Evolutionary conservation across 2,888 invertebrate species (phyloP).

Genomic region (Rhagium mordax): DNA sequence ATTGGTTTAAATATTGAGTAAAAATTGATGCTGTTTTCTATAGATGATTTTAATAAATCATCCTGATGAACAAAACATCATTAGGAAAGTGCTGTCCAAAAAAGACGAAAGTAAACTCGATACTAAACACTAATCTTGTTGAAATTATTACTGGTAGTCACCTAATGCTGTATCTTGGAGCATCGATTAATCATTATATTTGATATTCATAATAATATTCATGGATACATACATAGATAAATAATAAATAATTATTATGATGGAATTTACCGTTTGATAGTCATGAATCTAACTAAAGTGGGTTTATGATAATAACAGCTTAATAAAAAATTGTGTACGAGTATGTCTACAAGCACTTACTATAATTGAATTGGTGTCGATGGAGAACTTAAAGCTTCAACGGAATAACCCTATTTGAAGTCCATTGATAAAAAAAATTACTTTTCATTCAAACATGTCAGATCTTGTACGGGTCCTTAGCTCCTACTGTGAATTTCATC

Average conservation of each 20-base stretch:
- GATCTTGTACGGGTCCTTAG: too few species aligned
- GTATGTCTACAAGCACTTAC: not conserved
- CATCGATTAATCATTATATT: conserved; percentile 11
- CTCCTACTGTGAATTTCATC: too few species aligned
- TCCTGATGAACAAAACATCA: not conserved
- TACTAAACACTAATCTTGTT: not conserved
- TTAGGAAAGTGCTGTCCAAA: not conserved
- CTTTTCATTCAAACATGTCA: too few species aligned
- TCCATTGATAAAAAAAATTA: too few species aligned
- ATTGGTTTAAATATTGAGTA: too few species aligned
- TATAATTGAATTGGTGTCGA: not conserved
- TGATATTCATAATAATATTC: not conserved
- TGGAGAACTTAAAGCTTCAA: too few species aligned
- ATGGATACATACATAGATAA: not conserved
- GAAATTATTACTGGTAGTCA: not conserved
- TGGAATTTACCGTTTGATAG: not conserved
- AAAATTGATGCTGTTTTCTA: not conserved
- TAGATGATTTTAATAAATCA: not conserved
- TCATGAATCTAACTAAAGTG: not conserved
- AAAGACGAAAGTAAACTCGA: not conserved
- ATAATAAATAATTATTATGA: conserved; percentile 4
- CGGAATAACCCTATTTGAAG: too few species aligned
- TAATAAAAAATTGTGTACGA: not conserved
- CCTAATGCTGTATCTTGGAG: not conserved
- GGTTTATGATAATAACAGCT: not conserved